Conservation (phyloP, 1,140 invertebrate species). For the Delia radicum region DNA sequence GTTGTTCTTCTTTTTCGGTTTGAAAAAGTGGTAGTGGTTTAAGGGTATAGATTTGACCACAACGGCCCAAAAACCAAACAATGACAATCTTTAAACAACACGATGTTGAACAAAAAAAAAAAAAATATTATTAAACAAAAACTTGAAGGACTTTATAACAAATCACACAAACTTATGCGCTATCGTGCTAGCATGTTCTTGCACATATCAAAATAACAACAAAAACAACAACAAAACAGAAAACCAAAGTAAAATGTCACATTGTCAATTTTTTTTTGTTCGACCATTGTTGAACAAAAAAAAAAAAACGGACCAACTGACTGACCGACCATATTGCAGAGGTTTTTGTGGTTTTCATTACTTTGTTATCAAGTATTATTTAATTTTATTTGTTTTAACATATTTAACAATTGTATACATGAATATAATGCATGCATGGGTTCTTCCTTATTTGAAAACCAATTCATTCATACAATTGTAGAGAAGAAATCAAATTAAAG, state of each 20-base stretch:
- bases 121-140: background rate
- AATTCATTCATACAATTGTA: background rate
- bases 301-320: no score
- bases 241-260: slow-evolving; percentile 12
- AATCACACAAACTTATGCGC: background rate
- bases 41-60: background rate
- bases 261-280: background rate
- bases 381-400: background rate
- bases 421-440: background rate
- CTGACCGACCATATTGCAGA: slow-evolving; percentile 6
- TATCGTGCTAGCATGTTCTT: background rate
- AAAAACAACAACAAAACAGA: background rate
- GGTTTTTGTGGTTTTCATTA: slow-evolving; percentile 7
- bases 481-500: slow-evolving; percentile 9
- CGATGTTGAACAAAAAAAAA: background rate
- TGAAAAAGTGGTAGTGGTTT: background rate
- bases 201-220: background rate
- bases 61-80: background rate
- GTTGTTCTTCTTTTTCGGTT: background rate
- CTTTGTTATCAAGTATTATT: background rate
- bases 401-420: background rate
- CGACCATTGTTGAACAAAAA: background rate
- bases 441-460: background rate
- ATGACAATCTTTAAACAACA: background rate
- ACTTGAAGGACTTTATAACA: background rate